phyloP scores from a whole-genome alignment of 2,888 invertebrate genomes.

The Elmis aenea region DNA sequence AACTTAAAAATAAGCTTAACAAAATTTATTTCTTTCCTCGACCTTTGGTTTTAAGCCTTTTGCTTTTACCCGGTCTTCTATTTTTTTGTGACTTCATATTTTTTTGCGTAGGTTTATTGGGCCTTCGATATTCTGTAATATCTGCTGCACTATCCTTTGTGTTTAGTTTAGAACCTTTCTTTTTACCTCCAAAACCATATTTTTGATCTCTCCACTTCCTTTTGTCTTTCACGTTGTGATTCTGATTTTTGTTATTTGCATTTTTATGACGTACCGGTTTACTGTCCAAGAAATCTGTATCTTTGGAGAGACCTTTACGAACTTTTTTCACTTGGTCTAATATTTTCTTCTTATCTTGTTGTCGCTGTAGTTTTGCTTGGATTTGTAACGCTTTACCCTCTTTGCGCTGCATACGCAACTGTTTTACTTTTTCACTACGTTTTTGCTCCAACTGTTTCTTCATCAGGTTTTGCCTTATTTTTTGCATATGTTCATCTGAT shows the following conservation, averaged over 20 bases:
- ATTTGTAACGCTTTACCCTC: conserved; percentile 83
- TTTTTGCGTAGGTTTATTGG: conserved; percentile 30
- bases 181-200: conserved; percentile 95
- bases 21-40: conserved; percentile 35
- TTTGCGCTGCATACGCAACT: conserved; percentile 85
- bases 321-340: conserved; percentile 90
- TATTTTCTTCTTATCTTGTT: conserved; percentile 87
- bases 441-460: conserved; percentile 81
- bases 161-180: conserved; percentile 83
- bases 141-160: conserved; percentile 73
- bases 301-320: conserved; percentile 75
- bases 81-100: conserved; percentile 24
- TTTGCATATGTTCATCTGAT: conserved; percentile 95
- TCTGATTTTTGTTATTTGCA: conserved; percentile 35
- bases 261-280: conserved; percentile 16
- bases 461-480: conserved; percentile 76
- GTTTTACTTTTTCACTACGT: conserved; percentile 83
- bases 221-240: conserved; percentile 47
- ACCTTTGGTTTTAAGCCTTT: conserved; percentile 46
- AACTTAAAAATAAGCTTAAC: no score
- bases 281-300: conserved; percentile 73
- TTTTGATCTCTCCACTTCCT: conserved; percentile 73
- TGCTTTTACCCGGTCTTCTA: conserved; percentile 48
- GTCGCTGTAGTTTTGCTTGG: conserved; percentile 78
- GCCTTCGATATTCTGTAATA: conserved; percentile 53